Evolutionary conservation across 2,113 vertebrate genomes (phyloP).

Genomic region (Chaetops frenatus): DNA sequence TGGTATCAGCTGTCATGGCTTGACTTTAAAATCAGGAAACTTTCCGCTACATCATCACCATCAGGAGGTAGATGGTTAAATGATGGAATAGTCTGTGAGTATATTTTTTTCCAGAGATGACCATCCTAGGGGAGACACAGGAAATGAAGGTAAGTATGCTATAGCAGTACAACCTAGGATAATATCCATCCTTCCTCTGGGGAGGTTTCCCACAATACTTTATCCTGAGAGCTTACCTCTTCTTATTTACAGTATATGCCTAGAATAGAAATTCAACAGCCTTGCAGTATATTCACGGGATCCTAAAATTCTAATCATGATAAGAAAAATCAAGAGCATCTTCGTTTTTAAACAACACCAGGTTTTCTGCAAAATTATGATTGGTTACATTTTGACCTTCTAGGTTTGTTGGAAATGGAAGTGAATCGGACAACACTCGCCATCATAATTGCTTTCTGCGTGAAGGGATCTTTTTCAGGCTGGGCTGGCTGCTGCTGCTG

Average conservation of each 20-base stretch:
- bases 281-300: neutral
- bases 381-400: constrained; percentile 57
- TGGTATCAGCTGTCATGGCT: neutral
- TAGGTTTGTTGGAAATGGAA: constrained; percentile 41
- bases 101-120: neutral
- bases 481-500: constrained; percentile 49
- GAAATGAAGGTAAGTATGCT: neutral
- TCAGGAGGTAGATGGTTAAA: neutral
- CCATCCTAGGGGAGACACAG: neutral
- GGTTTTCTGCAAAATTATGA: constrained; percentile 20
- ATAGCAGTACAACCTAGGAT: neutral
- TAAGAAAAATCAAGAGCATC: neutral
- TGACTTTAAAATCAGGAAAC: neutral
- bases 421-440: constrained; percentile 39
- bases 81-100: neutral
- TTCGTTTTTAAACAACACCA: neutral
- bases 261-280: neutral
- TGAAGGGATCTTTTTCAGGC: constrained; percentile 62
- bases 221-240: neutral
- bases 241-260: neutral
- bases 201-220: neutral
- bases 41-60: neutral
- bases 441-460: constrained; percentile 60
- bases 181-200: neutral
- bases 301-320: neutral